Evolutionary conservation across 2,888 invertebrate genomes (phyloP).

Genomic region (Heliconius charithonia): DNA sequence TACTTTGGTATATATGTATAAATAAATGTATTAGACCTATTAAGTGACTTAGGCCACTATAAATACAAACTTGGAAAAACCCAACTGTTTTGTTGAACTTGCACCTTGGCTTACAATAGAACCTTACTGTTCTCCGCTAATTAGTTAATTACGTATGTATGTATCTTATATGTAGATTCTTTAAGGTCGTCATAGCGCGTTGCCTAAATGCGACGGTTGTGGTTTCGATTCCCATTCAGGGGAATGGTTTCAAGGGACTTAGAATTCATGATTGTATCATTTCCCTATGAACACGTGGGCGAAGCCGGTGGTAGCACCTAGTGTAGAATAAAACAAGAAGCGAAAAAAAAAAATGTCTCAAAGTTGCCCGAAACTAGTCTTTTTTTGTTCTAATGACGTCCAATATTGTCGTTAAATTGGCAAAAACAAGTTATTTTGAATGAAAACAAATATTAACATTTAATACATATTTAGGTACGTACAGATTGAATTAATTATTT

Average conservation of each 20-base stretch:
- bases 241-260: background rate
- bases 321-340: too few species aligned
- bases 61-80: background rate
- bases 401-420: too few species aligned
- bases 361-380: too few species aligned
- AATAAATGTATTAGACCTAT: background rate
- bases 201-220: background rate
- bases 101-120: background rate
- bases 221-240: background rate
- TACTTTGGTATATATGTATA: too few species aligned
- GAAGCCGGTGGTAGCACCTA: too few species aligned
- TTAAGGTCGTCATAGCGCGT: background rate
- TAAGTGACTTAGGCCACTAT: background rate
- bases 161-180: background rate
- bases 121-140: background rate
- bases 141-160: background rate
- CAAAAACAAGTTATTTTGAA: too few species aligned
- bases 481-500: too few species aligned
- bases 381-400: too few species aligned
- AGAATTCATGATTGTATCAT: background rate
- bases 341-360: too few species aligned
- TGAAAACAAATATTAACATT: too few species aligned
- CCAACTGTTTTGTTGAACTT: background rate
- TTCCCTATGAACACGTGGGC: too few species aligned
- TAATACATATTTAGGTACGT: too few species aligned